Evolutionary conservation across 2,888 invertebrate genomes (phyloP).

Genomic region (Scaptomyza polygonia): DNA sequence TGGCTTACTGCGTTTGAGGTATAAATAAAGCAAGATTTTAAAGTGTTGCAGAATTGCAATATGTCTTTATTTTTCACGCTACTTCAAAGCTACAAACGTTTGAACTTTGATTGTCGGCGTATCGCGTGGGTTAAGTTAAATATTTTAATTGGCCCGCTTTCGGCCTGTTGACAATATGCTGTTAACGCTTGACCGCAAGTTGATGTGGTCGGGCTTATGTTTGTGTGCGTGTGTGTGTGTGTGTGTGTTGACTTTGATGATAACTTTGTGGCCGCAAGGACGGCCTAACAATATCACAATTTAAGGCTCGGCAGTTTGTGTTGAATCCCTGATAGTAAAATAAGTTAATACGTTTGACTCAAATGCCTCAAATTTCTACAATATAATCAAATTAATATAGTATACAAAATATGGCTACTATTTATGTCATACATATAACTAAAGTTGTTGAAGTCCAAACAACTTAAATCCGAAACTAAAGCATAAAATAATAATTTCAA

Average conservation of each 20-base stretch:
- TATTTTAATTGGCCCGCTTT: slow-evolving; percentile 53
- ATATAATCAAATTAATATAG: too few species aligned
- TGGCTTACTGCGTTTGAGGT: background rate
- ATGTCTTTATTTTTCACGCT: background rate
- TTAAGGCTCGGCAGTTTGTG: background rate
- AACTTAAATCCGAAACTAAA: too few species aligned
- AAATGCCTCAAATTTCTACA: too few species aligned
- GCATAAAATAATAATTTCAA: background rate
- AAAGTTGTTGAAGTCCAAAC: too few species aligned
- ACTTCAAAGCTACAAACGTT: background rate
- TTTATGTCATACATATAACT: too few species aligned
- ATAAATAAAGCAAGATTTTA: background rate
- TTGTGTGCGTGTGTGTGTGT: background rate
- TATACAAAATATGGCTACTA: too few species aligned
- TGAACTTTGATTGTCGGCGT: background rate
- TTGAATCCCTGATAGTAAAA: background rate
- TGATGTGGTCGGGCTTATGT: too few species aligned
- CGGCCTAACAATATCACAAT: background rate
- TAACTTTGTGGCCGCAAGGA: slow-evolving; percentile 6
- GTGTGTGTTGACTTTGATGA: slow-evolving; percentile 9
- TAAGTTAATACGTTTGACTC: background rate
- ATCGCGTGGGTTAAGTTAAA: slow-evolving; percentile 14
- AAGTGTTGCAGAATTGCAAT: background rate
- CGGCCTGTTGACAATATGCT: slow-evolving; percentile 10
- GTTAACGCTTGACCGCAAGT: slow-evolving; percentile 7